Evolutionary conservation across 2,113 vertebrate genomes (phyloP).

Genomic region (Rhineura floridana): DNA sequence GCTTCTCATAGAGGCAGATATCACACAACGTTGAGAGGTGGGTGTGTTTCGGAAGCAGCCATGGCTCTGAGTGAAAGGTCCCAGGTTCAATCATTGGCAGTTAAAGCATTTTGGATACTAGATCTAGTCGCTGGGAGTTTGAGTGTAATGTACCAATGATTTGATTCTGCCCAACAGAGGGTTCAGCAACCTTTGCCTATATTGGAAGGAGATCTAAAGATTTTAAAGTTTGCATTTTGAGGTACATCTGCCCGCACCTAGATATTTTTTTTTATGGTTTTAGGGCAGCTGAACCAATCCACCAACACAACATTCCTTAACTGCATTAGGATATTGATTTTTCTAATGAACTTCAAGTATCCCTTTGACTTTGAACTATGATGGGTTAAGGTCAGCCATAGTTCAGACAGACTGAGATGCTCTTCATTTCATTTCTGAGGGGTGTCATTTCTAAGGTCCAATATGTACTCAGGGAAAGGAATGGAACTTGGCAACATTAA

Average conservation of each 20-base stretch:
- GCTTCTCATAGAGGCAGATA: background rate
- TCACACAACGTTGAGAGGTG: fast-evolving
- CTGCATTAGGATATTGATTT: background rate
- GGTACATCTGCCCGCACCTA: background rate
- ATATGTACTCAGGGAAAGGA: background rate
- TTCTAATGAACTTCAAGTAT: background rate
- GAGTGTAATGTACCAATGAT: too few relatives aligned
- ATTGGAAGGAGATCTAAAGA: background rate
- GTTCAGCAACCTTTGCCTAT: background rate
- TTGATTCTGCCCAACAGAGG: too few relatives aligned
- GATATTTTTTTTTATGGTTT: background rate
- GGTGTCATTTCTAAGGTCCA: background rate
- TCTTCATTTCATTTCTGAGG: background rate
- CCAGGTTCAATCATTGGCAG: too few relatives aligned
- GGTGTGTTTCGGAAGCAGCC: too few relatives aligned
- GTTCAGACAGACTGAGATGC: too few relatives aligned
- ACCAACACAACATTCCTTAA: background rate
- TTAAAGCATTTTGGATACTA: too few relatives aligned
- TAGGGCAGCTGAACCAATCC: background rate
- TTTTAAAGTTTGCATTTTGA: background rate
- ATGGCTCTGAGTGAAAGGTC: too few relatives aligned
- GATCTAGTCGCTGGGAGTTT: too few relatives aligned
- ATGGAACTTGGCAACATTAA: background rate
- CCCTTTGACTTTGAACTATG: background rate
- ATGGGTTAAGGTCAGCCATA: too few relatives aligned